Conservation (phyloP, 30 jellyfish, hydroid and myxozoan genomes). For the Cassiopea xamachana region DNA sequence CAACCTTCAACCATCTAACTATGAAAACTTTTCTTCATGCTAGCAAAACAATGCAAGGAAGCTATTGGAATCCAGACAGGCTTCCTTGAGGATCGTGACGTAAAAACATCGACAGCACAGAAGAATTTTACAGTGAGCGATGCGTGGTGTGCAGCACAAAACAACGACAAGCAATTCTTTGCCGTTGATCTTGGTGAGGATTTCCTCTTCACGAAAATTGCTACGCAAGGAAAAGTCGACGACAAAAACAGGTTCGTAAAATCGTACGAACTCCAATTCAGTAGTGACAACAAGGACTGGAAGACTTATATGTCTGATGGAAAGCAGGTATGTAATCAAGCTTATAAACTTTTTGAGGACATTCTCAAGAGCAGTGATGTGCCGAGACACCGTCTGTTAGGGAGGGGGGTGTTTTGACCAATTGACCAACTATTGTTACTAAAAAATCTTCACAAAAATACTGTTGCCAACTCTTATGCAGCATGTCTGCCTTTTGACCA, state of each 20-base stretch:
- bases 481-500: not conserved
- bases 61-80: slow-evolving; percentile 98
- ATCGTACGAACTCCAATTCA: slow-evolving; percentile 73
- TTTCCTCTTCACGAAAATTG: slow-evolving; percentile 85
- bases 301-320: slow-evolving; percentile 75
- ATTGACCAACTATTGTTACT: too few species aligned
- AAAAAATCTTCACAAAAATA: too few species aligned
- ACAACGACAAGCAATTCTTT: slow-evolving; percentile 88
- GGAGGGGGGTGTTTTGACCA: too few species aligned
- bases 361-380: too few species aligned
- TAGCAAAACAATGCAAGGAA: slow-evolving; percentile 81
- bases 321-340: slow-evolving; percentile 56
- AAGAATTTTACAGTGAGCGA: slow-evolving; percentile 89
- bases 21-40: not conserved
- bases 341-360: too few species aligned
- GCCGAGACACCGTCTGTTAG: too few species aligned
- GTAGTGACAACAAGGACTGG: slow-evolving; percentile 96
- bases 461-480: not conserved
- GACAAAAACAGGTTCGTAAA: slow-evolving; percentile 79
- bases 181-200: slow-evolving; percentile 99
- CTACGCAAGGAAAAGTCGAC: slow-evolving; percentile 97
- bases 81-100: slow-evolving; percentile 95
- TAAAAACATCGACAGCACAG: slow-evolving; percentile 94
- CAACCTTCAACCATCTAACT: too few species aligned
- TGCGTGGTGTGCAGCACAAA: slow-evolving; percentile 93